These are phyloP conservation scores for Cyprinodon variegatus DNA, from an alignment of 2,113 vertebrate species.

Conservation along the genomic window DNA sequence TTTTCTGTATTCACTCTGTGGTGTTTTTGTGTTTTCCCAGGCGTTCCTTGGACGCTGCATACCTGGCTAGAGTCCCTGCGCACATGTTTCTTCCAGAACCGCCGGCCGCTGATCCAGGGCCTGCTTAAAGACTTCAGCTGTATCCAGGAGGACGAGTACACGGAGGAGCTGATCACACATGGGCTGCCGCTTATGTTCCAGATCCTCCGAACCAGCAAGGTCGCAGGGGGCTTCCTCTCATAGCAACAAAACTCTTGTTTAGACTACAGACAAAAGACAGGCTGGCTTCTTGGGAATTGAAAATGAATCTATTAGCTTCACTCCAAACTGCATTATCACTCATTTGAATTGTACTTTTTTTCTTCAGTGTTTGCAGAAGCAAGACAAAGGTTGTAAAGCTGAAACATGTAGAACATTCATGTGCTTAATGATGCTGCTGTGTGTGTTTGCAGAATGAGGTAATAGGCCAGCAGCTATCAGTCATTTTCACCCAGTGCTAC, in stretches of 20 bases:
- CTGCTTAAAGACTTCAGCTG: conserved; percentile 83
- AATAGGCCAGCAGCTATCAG: conserved; percentile 82
- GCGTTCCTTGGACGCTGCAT: conserved; percentile 85
- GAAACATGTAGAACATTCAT: not conserved
- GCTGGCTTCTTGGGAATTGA: conserved; percentile 17
- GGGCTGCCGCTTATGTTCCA: conserved; percentile 85
- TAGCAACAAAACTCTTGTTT: conserved; percentile 36
- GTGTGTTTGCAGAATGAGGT: conserved; percentile 78
- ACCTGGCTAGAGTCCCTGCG: conserved; percentile 84
- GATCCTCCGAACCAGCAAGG: conserved; percentile 83
- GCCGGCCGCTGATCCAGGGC: conserved; percentile 80
- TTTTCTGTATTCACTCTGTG: conserved; percentile 45
- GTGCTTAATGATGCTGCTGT: conserved; percentile 20
- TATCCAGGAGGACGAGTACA: conserved; percentile 84
- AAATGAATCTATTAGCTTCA: conserved; percentile 16
- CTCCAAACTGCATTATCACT: conserved; percentile 35
- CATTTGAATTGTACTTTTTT: conserved; percentile 40
- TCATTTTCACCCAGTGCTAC: conserved; percentile 84
- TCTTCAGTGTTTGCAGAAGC: not conserved
- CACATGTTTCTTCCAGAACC: conserved; percentile 79
- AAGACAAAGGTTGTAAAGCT: not conserved
- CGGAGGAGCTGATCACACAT: conserved; percentile 82
- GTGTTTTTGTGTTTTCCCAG: conserved; percentile 58
- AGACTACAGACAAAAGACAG: conserved; percentile 1
- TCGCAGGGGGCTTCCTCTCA: conserved; percentile 28